Base-by-base conservation (phyloP, 2,797 vertebrate species). In the Pipistrellus kuhlii region DNA sequence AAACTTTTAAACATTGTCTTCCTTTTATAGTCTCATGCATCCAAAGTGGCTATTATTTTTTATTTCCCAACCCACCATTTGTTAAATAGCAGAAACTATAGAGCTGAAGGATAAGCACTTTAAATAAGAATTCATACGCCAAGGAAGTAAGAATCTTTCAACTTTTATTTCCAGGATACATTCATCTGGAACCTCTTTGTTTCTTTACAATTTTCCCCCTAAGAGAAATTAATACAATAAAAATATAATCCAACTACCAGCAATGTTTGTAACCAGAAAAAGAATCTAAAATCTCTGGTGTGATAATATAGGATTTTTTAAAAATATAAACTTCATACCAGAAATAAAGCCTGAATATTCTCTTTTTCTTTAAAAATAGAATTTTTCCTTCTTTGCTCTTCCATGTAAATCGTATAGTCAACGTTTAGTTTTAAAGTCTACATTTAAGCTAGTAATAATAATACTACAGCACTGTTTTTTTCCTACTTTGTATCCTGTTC, bases 281-380 rank as follows among this genome's bases (percentile, higher is more conserved):
- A 94, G 92, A 97, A 97, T 96, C 85, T 96, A 96, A 96, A 96
- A 87, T 96, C 96, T 96, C 97, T 92, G 96, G 93, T 72, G 96
- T 96, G 96, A 96, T 97, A 97, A 97, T 97, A 97, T 92, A 97
- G 88, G 95, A 96, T 86, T 85, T 95, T 97, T 91, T 0, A 96
- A 97, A 97, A 97, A 97, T 97, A 97, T 97, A 97, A 97, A 96
- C 92, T 97, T 96, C 95, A 96, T 97, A 97, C 96, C 96, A 97
- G 97, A 97, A 97, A 97, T 97, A 97, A 96, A 97, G 96, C 97
- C 97, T 97, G 95, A 97, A 97, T 97, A 97, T 97, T 97, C 97
- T 97, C 97, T 96, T 97, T 94, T 88, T 97, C 96, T 96, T 97
- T 94, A 97, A 97, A 97, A 97, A 97, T 97, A 97, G 95, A 97